Percentiles rank a stretch among this genome's conserved stretches.
phyloP scores from a whole-genome alignment of 1,140 invertebrate species.

The Adelges cooleyi region DNA sequence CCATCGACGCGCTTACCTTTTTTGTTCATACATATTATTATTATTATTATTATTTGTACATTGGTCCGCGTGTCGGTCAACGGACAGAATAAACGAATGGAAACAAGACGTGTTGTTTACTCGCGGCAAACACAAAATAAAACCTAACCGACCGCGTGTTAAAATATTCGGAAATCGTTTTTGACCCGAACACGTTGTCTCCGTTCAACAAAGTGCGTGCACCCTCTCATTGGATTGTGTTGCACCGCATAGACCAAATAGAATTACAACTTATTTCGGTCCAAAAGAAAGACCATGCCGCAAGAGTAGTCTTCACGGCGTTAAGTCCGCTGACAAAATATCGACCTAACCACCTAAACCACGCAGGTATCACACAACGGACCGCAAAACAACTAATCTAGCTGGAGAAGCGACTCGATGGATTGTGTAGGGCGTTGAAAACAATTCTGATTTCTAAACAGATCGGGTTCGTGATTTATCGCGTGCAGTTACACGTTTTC shows the following conservation, averaged over 20 bases:
- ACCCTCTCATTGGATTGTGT: neutral
- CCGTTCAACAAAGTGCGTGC: neutral
- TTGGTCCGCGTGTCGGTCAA: too few relatives aligned
- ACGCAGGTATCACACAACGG: neutral
- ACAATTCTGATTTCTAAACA: too few relatives aligned
- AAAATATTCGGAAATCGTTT: constrained; percentile 25
- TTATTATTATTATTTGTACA: too few relatives aligned
- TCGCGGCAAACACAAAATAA: too few relatives aligned
- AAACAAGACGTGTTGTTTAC: too few relatives aligned
- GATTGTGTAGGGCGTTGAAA: too few relatives aligned
- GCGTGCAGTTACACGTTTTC: neutral
- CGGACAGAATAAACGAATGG: too few relatives aligned
- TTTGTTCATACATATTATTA: too few relatives aligned
- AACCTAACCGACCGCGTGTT: neutral
- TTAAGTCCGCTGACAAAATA: neutral
- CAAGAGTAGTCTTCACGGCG: constrained; percentile 10
- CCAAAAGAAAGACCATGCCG: neutral
- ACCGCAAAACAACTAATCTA: too few relatives aligned
- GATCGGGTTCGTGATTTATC: neutral
- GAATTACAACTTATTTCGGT: neutral
- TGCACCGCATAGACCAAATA: neutral
- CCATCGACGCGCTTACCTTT: neutral
- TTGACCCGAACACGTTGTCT: neutral
- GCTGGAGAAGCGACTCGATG: too few relatives aligned
- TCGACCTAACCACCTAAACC: too few relatives aligned